Evolutionary conservation across 2,888 invertebrate genomes (phyloP).

Genomic region (Amiota minor): DNA sequence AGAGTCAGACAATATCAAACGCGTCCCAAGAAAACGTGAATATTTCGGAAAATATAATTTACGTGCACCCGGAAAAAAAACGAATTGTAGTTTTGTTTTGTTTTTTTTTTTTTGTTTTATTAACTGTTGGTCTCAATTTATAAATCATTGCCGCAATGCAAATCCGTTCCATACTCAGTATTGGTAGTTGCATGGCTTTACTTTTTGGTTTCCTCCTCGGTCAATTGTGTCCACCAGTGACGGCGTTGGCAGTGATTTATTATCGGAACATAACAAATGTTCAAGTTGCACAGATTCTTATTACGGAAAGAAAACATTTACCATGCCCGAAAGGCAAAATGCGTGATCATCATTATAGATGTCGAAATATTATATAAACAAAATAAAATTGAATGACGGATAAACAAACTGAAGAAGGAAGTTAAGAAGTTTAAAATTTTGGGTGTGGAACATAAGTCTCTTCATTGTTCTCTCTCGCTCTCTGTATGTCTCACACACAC

Average conservation of each 20-base stretch:
- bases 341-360: slow-evolving; percentile 67
- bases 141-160: no score
- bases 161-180: no score
- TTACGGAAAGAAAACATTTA: slow-evolving; percentile 48
- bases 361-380: slow-evolving; percentile 44
- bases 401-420: slow-evolving; percentile 49
- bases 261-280: slow-evolving; percentile 54
- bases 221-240: slow-evolving; percentile 40
- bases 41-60: slow-evolving; percentile 18
- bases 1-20: slow-evolving; percentile 16
- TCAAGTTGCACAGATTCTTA: slow-evolving; percentile 59
- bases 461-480: no score
- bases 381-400: no score
- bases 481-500: neutral
- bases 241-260: slow-evolving; percentile 60
- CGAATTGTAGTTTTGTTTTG: no score
- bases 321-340: slow-evolving; percentile 64
- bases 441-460: no score
- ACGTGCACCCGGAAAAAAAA: slow-evolving; percentile 18
- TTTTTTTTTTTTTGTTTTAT: no score
- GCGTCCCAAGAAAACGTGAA: slow-evolving; percentile 25
- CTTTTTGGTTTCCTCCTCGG: slow-evolving; percentile 43
- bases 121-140: no score
- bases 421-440: slow-evolving; percentile 25
- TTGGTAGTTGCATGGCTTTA: no score